phyloP scores from a whole-genome alignment of 2,797 vertebrate genomes.

The Dermochelys coriacea region DNA sequence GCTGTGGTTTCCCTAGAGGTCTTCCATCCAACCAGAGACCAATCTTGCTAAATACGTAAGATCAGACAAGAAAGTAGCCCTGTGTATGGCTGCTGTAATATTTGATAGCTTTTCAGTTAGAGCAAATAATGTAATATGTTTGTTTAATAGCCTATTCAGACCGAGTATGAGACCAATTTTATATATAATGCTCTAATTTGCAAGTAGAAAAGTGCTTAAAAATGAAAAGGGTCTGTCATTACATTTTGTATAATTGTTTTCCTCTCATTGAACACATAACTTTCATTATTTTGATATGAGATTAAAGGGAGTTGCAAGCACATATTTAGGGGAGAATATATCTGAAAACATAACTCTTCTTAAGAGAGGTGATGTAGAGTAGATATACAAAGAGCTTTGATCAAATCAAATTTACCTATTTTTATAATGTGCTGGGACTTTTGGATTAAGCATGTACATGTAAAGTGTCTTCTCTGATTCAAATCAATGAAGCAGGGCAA shows the following conservation, averaged over 20 bases:
- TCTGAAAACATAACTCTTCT: conserved; percentile 22
- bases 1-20: background rate
- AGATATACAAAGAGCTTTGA: conserved; percentile 48
- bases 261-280: background rate
- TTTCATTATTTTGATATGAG: background rate
- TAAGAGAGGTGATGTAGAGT: background rate
- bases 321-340: background rate
- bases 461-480: background rate
- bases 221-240: background rate
- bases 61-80: background rate
- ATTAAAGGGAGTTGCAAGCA: background rate
- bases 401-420: conserved; percentile 21
- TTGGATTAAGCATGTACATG: conserved; percentile 28
- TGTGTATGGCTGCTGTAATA: conserved; percentile 29
- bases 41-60: background rate
- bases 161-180: conserved; percentile 41
- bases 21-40: background rate
- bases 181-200: conserved; percentile 11
- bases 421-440: conserved; percentile 25
- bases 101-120: conserved; percentile 40
- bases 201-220: conserved; percentile 37
- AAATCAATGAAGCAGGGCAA: background rate
- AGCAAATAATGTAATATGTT: conserved; percentile 70
- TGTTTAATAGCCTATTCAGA: conserved; percentile 53
- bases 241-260: background rate